Percentiles rank a stretch among this genome's conserved stretches.
phyloP scores from a whole-genome alignment of 2,113 vertebrate species.

The Eidolon helvum region DNA sequence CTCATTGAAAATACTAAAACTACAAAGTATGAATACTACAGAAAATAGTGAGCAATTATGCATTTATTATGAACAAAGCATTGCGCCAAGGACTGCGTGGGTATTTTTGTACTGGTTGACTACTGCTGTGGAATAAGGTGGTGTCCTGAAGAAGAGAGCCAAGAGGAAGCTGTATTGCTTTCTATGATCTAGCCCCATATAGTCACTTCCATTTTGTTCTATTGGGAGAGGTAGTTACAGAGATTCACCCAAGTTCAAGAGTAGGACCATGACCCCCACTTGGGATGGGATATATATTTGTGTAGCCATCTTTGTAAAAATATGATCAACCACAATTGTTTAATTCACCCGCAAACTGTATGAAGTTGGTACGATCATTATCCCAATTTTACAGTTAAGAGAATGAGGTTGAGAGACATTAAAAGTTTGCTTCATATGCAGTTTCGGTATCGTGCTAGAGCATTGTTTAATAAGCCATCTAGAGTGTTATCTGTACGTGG shows the following conservation, averaged over 20 bases:
- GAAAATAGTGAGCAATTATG: neutral
- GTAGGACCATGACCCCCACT: neutral
- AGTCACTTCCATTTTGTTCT: neutral
- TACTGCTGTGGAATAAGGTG: neutral
- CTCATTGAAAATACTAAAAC: neutral
- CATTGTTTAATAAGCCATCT: neutral
- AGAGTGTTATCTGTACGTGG: neutral
- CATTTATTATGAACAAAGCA: neutral
- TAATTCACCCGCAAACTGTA: neutral
- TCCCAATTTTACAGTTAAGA: neutral
- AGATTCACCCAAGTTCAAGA: neutral
- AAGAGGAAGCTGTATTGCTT: neutral
- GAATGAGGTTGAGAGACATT: neutral
- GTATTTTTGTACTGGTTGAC: neutral
- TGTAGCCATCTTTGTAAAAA: neutral
- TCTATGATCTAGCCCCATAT: neutral
- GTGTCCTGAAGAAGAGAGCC: neutral
- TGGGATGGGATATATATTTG: neutral
- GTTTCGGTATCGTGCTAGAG: neutral
- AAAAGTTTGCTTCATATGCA: neutral
- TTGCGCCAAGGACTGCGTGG: neutral
- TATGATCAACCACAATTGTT: neutral
- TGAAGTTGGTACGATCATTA: neutral
- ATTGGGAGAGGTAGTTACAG: neutral
- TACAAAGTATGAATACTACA: neutral